A percentile compares a stretch with the other conserved stretches of the same genome.
These are phyloP conservation scores for Acleris emargana DNA, from an alignment of 2,888 invertebrate genomes.

Conservation along the genomic window DNA sequence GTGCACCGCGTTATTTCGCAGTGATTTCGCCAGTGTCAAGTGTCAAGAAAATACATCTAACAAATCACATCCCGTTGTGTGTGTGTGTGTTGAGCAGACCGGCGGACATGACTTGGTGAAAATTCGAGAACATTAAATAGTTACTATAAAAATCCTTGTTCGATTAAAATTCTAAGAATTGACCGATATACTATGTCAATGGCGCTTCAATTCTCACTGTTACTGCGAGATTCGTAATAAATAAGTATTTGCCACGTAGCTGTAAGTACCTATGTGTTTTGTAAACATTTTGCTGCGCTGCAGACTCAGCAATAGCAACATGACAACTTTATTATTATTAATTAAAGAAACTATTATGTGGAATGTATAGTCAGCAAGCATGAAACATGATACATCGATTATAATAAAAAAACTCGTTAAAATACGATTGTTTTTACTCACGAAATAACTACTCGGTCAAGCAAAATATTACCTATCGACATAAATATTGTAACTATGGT, in stretches of 20 bases:
- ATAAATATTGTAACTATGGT: conserved; percentile 20
- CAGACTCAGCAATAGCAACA: neutral
- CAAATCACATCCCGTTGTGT: too few relatives aligned
- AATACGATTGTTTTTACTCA: neutral
- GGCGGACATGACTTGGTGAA: too few relatives aligned
- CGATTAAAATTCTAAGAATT: too few relatives aligned
- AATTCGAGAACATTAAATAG: too few relatives aligned
- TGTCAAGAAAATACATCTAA: too few relatives aligned
- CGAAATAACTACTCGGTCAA: conserved; percentile 4
- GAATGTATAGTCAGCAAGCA: neutral
- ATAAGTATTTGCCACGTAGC: conserved; percentile 1
- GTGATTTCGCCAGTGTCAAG: too few relatives aligned
- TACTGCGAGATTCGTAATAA: conserved; percentile 14
- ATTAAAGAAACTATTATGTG: neutral
- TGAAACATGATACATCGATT: neutral
- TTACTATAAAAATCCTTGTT: too few relatives aligned
- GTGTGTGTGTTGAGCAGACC: too few relatives aligned
- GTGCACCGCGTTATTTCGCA: too few relatives aligned
- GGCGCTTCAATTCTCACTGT: neutral
- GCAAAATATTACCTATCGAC: conserved; percentile 16
- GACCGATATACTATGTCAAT: neutral
- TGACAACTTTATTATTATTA: neutral
- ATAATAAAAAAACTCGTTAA: neutral
- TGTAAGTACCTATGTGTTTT: conserved; percentile 19
- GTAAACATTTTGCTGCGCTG: conserved; percentile 8